Base-by-base conservation (phyloP, 1,140 invertebrate species). In the Hycleus cichorii region DNA sequence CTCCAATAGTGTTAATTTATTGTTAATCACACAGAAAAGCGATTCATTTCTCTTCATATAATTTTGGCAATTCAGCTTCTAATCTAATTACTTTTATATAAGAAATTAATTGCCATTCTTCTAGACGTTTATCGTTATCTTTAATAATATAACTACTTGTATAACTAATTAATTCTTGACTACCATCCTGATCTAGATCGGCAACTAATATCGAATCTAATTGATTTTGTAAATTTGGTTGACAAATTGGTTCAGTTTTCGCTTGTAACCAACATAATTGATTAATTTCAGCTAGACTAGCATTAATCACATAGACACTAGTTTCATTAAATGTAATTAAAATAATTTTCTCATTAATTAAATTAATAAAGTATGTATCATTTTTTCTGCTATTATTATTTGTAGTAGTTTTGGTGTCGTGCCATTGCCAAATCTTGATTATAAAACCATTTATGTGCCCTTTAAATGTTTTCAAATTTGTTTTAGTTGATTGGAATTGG, bases 361-460 rank as follows among this genome's bases (percentile, higher is more conserved):
- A 49, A 39, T 66, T 62, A 25, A 57, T 60, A 56, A 60, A 62
- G 45, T 61, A 64, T 3, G 67, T 64, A 32, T 52, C 44, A 51
- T 57, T 74, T 73, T 62, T 18, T 1, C 18, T 77, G 72, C 52
- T 51, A 59, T 64, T 27, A 48, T 63, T n/a, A 52, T 57, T 39
- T 64, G 57, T 51, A 62, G 60, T 8, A 61, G 59, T 18, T 4
- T 64, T 60, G 4, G 51, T 44, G 3, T 67, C 67, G 27, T 78
- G 79, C 85, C 86, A 90, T 64, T 87, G 81, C 88, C 88, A 90
- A 70, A 88, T 85, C 76, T 91, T 90, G 44, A 91, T 73, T 24
- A 87, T 82, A 75, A 89, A 90, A 0, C 87, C 87, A 26, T 80
- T 77, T 43, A 86, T 80, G 40, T 80, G 79, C 3, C 78, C 75